Base-by-base conservation (phyloP, 1,140 invertebrate species). In the Araneus ventricosus region DNA sequence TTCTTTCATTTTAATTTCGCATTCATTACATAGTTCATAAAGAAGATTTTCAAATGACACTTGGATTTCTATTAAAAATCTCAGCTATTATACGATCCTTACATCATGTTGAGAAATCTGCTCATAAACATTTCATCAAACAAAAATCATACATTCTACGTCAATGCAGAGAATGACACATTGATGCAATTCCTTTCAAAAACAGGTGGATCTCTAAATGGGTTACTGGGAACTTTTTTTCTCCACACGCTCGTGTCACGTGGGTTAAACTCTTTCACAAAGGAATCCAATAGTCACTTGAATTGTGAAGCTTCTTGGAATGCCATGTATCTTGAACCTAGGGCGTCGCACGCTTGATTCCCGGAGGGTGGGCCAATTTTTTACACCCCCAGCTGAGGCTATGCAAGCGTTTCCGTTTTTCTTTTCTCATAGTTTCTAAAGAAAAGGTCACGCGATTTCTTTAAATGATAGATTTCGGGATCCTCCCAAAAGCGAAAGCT, bases 321-420 rank as follows among this genome's bases (percentile, higher is more conserved):
- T 61, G 88, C 52, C 8, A 89, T 24, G 37, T 57, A 37, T 63
- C 27, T 90, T 79, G 45, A 90, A 90, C 70, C 80, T 82, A 70
- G 90, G 90, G 90, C 90, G 90, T 92, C 39, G 27, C n/a, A 22
- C 27, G 87, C 37, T 39, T 75, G 87, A 82, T 91, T 70, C 82
- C 17, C 27, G 61, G 80, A 85, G 90, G 90, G 90, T 92, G 90
- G 90, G 82, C 90, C 82, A 45, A 85, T 70, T 52, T 84, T 92
- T 84, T 70, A 84, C 90, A 92, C 80, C 79, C 82, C 61, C 82
- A 75, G 63, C 63, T 90, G 88, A 67, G 39, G 59, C 30, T 63
- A 37, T 82, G 41, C 57, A 82, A 84, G 39, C 27, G 45, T 90
- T 79, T 90, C 39, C 34, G 59, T 87, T 87, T 79, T 27, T 37